phyloP scores from a whole-genome alignment of 2,113 vertebrate species.

The Psephotus haematonotus region DNA sequence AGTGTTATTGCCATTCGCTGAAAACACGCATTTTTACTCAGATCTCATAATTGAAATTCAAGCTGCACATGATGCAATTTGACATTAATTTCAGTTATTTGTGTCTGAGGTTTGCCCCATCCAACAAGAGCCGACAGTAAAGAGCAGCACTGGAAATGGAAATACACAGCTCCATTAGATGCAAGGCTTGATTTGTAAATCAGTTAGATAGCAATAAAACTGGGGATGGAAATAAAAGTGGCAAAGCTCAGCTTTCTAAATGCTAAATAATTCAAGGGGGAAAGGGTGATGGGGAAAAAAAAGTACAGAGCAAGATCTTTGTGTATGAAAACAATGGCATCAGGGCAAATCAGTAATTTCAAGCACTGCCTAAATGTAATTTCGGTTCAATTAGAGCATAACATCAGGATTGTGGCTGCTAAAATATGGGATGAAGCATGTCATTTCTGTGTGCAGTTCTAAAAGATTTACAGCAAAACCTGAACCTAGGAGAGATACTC shows the following conservation, averaged over 20 bases:
- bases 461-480: background rate
- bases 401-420: background rate
- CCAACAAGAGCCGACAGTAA: constrained; percentile 43
- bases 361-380: constrained; percentile 29
- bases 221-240: constrained; percentile 55
- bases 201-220: constrained; percentile 62
- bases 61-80: constrained; percentile 62
- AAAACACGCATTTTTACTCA: constrained; percentile 36
- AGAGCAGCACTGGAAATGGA: constrained; percentile 54
- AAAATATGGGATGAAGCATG: constrained; percentile 19
- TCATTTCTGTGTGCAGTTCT: background rate
- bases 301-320: background rate
- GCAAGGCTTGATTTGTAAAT: constrained; percentile 66
- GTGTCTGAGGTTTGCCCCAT: constrained; percentile 43
- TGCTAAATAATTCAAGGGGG: constrained; percentile 65
- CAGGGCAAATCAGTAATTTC: constrained; percentile 23
- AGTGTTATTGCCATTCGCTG: constrained; percentile 9
- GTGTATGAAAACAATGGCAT: background rate
- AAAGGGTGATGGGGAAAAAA: background rate
- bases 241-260: constrained; percentile 65
- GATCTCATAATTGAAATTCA: constrained; percentile 66
- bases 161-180: constrained; percentile 48
- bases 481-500: background rate
- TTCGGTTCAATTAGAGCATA: constrained; percentile 49
- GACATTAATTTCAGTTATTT: constrained; percentile 67